phyloP scores from a whole-genome alignment of 2,113 vertebrate species.

The Pavo muticus region DNA sequence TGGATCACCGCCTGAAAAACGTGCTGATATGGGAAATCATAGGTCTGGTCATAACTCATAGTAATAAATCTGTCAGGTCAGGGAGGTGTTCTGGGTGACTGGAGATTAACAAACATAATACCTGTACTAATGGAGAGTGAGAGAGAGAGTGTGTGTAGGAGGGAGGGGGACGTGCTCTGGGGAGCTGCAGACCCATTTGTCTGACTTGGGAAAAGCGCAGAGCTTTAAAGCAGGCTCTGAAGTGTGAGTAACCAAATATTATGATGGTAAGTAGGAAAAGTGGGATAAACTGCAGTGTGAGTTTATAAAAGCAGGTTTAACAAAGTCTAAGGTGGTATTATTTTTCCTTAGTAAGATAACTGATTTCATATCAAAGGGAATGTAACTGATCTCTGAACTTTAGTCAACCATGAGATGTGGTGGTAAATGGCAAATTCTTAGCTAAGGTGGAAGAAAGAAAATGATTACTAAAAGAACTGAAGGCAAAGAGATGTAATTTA shows the following conservation, averaged over 20 bases:
- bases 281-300: not conserved
- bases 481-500: not conserved
- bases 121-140: conserved; percentile 66
- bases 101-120: conserved; percentile 66
- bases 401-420: not conserved
- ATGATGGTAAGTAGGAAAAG: not conserved
- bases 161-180: not conserved
- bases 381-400: not conserved
- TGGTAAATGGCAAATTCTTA: conserved; percentile 26
- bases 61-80: conserved; percentile 64
- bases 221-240: not conserved
- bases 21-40: conserved; percentile 52
- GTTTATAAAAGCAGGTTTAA: not conserved
- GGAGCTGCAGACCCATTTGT: conserved; percentile 37
- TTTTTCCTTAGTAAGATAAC: not conserved
- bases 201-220: not conserved
- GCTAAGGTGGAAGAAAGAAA: conserved; percentile 22
- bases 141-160: conserved; percentile 18
- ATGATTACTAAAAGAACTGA: conserved; percentile 15
- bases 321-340: accelerated
- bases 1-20: conserved; percentile 12
- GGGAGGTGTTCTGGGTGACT: conserved; percentile 60
- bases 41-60: conserved; percentile 49
- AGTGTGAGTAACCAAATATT: conserved; percentile 6
- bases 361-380: not conserved